Base-by-base conservation (phyloP, 2,797 vertebrate genomes). In the Hipposideros larvatus region DNA sequence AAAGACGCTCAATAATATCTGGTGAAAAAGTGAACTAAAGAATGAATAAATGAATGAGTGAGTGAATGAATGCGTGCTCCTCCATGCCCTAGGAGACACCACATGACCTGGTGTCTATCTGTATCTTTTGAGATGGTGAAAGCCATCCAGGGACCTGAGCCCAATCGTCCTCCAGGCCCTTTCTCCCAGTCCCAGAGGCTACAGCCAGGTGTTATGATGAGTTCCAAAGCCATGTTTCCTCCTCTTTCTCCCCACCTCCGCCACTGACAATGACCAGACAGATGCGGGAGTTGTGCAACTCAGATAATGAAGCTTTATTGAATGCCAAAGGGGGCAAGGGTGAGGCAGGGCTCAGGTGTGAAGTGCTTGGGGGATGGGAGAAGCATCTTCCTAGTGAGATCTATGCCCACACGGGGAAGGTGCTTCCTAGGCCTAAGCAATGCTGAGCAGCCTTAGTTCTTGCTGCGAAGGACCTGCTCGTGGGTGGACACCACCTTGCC, bases 401-500 rank as follows among this genome's bases (percentile, higher is more conserved):
- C 63, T 26, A 79, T 28, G 43, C 63, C 80, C 82, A 75, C 46
- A 3, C 8, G 0, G 77, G 0, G 55, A 4, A 24, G 37, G 13
- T 15, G 48, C 68, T 43, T 91, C 87, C 80, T 82, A 87, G 59
- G 91, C 91, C 70, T 91, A 48, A 66, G 84, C 48, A 11, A 46
- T 0, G 51, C 68, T 13, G 46, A 28, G 75, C 9, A 46, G 84
- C 75, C 84, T 98, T 66, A 98, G 93, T 97, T 98, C 96, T 97
- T 97, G 95, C 96, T 84, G 43, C 96, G 96, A 57, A 98, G 93
- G 73, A 98, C 95, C 86, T 98, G 96, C 87, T 98, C 98, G 9
- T 97, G 93, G 74, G 94, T 92, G 82, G 98, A 98, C 43, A 98
- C 97, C 95, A 98, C 97, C 41, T 98, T 98, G 94, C 98, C 98